A percentile compares a stretch with the other conserved stretches of the same genome.
phyloP scores from a whole-genome alignment of 1,140 invertebrate species.

The Drosophila takahashii region DNA sequence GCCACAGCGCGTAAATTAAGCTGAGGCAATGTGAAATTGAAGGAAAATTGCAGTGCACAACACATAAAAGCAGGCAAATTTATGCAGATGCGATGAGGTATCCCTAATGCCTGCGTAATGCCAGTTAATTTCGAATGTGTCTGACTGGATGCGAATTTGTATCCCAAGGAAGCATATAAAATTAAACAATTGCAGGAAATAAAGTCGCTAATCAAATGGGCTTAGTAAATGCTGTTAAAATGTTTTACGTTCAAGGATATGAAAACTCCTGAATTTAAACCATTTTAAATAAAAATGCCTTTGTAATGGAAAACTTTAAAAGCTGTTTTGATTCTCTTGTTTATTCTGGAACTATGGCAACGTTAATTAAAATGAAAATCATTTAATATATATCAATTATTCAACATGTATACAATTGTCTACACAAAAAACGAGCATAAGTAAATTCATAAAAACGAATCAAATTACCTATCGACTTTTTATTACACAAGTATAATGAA shows the following conservation, averaged over 20 bases:
- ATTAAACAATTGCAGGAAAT: constrained; percentile 25
- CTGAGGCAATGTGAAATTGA: constrained; percentile 8
- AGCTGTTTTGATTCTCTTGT: not conserved
- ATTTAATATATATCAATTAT: not conserved
- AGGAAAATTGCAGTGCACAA: constrained; percentile 38
- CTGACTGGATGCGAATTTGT: constrained; percentile 5
- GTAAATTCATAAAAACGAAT: constrained; percentile 1
- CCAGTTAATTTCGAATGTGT: constrained; percentile 34
- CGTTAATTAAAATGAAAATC: not conserved
- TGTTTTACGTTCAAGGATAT: not conserved
- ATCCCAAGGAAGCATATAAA: constrained; percentile 13
- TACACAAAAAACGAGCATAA: constrained; percentile 4
- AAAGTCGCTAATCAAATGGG: constrained; percentile 2
- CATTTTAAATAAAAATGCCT: not conserved
- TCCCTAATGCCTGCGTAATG: constrained; percentile 36
- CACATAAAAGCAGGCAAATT: constrained; percentile 31
- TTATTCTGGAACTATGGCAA: not conserved
- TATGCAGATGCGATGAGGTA: constrained; percentile 53
- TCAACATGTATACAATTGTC: not conserved
- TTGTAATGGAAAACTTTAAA: not conserved
- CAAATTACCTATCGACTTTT: not conserved
- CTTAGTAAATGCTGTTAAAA: not conserved
- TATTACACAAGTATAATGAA: not conserved
- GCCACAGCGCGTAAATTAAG: constrained; percentile 30
- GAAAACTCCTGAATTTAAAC: not conserved